phyloP scores from a whole-genome alignment of 2,113 vertebrate genomes.

The Manacus vitellinus region DNA sequence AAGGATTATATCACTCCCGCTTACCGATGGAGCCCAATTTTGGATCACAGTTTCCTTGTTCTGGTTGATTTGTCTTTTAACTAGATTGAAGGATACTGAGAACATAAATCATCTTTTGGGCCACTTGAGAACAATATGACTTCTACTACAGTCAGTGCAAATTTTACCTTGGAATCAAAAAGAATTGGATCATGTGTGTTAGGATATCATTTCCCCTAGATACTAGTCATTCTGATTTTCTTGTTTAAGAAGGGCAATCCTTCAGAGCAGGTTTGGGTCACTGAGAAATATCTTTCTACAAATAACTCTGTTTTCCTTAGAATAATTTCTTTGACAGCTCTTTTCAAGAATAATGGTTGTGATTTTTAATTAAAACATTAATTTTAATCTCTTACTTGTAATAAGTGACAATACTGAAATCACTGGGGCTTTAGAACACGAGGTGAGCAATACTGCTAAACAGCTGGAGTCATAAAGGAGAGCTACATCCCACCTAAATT shows the following conservation, averaged over 20 bases:
- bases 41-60: slow-evolving; percentile 13
- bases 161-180: background rate
- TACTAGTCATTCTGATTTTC: background rate
- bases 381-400: background rate
- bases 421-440: background rate
- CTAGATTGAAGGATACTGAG: background rate
- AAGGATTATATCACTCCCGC: slow-evolving; percentile 6
- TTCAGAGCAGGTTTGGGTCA: background rate
- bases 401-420: background rate
- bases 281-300: background rate
- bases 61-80: background rate
- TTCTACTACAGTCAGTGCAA: background rate
- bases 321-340: background rate
- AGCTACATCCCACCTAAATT: background rate
- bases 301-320: background rate
- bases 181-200: background rate
- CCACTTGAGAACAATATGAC: background rate
- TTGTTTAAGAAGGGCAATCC: background rate
- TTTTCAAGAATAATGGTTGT: background rate
- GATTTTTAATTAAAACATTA: background rate
- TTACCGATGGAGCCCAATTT: background rate
- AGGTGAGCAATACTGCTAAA: background rate
- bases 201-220: background rate
- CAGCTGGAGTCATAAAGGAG: background rate
- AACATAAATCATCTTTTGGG: background rate